Percentiles rank a stretch among this genome's conserved stretches.
Evolutionary conservation across 2,797 vertebrate genomes (phyloP).

Genomic region (Myotis myotis): DNA sequence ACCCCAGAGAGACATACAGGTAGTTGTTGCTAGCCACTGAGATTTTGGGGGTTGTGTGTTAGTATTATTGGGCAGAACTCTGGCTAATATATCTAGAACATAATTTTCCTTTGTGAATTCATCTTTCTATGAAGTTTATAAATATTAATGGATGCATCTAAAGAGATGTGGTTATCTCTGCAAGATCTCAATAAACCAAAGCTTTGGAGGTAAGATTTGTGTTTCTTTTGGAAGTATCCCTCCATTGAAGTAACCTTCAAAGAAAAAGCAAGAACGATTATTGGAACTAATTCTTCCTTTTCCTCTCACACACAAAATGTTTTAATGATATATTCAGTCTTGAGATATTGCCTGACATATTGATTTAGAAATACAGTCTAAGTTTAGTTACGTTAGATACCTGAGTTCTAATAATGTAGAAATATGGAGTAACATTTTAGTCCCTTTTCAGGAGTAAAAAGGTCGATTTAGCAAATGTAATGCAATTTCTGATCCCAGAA

Average conservation of each 20-base stretch:
- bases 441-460: not conserved
- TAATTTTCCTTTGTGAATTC: constrained; percentile 13
- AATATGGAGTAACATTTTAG: not conserved
- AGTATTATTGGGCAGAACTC: not conserved
- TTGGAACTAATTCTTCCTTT: not conserved
- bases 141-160: not conserved
- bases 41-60: not conserved
- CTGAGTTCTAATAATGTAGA: not conserved
- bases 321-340: not conserved
- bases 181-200: not conserved
- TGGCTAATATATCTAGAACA: not conserved
- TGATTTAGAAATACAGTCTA: not conserved
- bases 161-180: not conserved
- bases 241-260: not conserved
- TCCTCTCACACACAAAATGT: not conserved
- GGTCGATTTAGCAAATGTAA: not conserved
- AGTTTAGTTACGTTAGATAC: not conserved
- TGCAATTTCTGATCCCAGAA: not conserved
- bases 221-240: not conserved
- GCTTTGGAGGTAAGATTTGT: not conserved
- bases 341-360: not conserved
- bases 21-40: not conserved
- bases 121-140: constrained; percentile 4
- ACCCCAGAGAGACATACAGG: not conserved
- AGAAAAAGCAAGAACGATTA: not conserved